Conservation (phyloP, 2,797 vertebrate genomes). For the Hyperoplus immaculatus region DNA sequence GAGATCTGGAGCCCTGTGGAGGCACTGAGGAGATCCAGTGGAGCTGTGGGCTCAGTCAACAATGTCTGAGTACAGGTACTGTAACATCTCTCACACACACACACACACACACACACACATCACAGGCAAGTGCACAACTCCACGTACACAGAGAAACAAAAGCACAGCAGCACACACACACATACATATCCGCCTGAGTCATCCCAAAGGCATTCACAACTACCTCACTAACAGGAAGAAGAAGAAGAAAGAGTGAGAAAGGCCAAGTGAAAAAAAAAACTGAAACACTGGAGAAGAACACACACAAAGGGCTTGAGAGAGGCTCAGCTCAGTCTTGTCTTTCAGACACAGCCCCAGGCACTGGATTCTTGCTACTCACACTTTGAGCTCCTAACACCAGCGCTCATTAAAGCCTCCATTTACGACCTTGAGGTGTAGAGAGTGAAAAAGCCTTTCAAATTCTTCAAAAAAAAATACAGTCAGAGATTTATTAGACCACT, state of each 20-base stretch:
- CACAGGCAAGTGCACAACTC: conserved; percentile 40
- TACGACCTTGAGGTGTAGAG: conserved; percentile 48
- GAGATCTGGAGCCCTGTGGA: conserved; percentile 58
- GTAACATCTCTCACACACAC: conserved; percentile 42
- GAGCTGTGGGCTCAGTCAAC: conserved; percentile 55
- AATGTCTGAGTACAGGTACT: conserved; percentile 69
- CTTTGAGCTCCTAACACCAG: conserved; percentile 48
- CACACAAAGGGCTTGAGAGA: conserved; percentile 64
- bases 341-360: conserved; percentile 68
- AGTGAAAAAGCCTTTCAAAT: conserved; percentile 1
- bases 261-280: conserved; percentile 30
- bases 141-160: conserved; percentile 46
- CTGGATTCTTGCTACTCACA: conserved; percentile 47
- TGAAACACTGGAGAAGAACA: conserved; percentile 26
- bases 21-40: conserved; percentile 51
- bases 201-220: conserved; percentile 80
- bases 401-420: conserved; percentile 62
- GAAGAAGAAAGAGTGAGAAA: conserved; percentile 34
- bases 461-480: conserved; percentile 37
- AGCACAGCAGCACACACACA: conserved; percentile 29
- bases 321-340: conserved; percentile 63
- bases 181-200: conserved; percentile 66
- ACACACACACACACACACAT: conserved; percentile 1
- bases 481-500: conserved; percentile 32
- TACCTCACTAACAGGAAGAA: conserved; percentile 61